Evolutionary conservation across 2,797 vertebrate genomes (phyloP).

Genomic region (Rhabdophis nuchalis): DNA sequence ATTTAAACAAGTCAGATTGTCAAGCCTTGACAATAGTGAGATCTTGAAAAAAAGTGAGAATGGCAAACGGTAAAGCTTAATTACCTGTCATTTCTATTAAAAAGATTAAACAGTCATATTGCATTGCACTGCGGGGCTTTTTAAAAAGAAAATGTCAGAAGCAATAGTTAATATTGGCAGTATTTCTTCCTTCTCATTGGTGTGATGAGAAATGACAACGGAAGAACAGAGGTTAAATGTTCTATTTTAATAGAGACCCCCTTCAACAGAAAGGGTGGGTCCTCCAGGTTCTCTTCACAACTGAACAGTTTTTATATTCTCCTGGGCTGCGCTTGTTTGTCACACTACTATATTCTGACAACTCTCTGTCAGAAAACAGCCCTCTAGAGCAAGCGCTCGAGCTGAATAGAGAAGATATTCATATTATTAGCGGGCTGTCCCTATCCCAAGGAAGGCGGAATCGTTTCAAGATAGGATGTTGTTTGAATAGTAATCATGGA

Average conservation of each 20-base stretch:
- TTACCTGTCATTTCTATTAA: neutral
- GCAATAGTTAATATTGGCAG: neutral
- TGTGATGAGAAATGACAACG: neutral
- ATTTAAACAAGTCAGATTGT: neutral
- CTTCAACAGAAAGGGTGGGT: neutral
- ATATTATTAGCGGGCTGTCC: neutral
- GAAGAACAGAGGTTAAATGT: neutral
- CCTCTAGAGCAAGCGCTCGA: neutral
- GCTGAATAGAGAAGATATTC: neutral
- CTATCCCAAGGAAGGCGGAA: neutral
- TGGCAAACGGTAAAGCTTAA: neutral
- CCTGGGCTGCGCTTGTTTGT: neutral
- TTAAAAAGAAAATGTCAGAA: neutral
- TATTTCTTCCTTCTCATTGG: neutral
- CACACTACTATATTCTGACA: neutral
- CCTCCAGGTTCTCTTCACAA: neutral
- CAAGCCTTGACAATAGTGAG: neutral
- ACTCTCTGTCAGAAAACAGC: neutral
- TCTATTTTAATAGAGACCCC: neutral
- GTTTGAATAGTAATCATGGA: neutral
- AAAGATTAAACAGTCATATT: neutral
- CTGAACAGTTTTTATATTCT: neutral
- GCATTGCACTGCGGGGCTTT: neutral
- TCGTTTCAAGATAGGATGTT: neutral
- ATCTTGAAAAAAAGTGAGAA: neutral